These are phyloP conservation scores for Pitangus sulphuratus DNA, from an alignment of 2,797 vertebrate genomes.

Conservation along the genomic window DNA sequence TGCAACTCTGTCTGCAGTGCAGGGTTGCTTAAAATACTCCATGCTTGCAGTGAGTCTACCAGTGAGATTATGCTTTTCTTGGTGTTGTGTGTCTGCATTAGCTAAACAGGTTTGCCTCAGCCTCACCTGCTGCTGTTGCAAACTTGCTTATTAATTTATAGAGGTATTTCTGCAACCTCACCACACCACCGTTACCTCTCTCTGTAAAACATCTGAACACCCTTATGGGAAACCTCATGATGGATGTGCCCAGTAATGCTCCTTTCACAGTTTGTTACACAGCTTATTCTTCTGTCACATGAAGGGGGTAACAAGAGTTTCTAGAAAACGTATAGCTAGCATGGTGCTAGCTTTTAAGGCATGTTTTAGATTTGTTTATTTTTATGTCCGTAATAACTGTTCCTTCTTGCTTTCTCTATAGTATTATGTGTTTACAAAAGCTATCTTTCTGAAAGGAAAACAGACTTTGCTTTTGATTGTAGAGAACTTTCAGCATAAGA, in stretches of 20 bases:
- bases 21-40: neutral
- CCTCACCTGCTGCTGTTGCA: neutral
- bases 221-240: accelerated
- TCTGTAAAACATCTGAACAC: neutral
- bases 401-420: neutral
- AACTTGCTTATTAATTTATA: neutral
- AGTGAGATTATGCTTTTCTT: neutral
- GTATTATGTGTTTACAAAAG: neutral
- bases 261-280: neutral
- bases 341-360: neutral
- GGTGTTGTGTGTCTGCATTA: accelerated
- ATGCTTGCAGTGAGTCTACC: neutral
- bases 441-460: neutral
- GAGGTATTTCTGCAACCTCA: neutral
- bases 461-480: neutral
- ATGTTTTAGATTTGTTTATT: neutral
- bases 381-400: neutral
- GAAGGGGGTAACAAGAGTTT: neutral
- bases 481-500: neutral
- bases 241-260: neutral
- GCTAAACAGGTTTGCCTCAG: neutral
- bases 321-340: neutral
- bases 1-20: neutral
- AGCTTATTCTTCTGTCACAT: neutral
- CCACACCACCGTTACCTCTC: neutral